Percentiles rank a stretch among this genome's conserved stretches.
phyloP scores from a whole-genome alignment of 53 echinoderm and acorn worm genomes.

The Echinometra lucunter region DNA sequence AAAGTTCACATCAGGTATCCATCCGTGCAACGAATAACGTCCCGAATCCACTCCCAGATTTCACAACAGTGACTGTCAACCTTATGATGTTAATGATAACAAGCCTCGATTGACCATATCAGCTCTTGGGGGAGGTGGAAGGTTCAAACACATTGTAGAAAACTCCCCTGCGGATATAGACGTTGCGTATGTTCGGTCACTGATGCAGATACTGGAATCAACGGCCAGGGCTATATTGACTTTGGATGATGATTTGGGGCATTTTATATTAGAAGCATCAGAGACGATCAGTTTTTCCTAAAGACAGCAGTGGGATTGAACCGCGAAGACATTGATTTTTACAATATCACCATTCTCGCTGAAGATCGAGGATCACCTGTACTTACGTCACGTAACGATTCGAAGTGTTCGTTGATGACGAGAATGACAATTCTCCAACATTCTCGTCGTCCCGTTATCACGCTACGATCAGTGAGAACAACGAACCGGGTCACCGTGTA shows the following conservation, averaged over 20 bases:
- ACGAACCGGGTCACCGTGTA: conserved; percentile 72
- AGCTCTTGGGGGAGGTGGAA: conserved; percentile 68
- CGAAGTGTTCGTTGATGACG: conserved; percentile 80
- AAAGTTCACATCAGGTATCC: conserved; percentile 77
- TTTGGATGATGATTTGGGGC: conserved; percentile 76
- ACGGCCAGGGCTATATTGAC: conserved; percentile 76
- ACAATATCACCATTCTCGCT: conserved; percentile 91
- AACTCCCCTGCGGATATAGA: conserved; percentile 66
- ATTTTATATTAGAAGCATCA: conserved; percentile 75
- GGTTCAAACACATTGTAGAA: conserved; percentile 76
- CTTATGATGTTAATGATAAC: conserved; percentile 95
- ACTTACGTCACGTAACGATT: conserved; percentile 70
- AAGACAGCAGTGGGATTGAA: conserved; percentile 77
- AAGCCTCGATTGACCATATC: conserved; percentile 75
- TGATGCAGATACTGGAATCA: conserved; percentile 84
- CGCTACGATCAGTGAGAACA: conserved; percentile 85
- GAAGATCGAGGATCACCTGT: conserved; percentile 81
- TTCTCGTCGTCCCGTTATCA: conserved; percentile 79
- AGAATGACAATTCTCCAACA: conserved; percentile 89
- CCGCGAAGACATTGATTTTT: conserved; percentile 86
- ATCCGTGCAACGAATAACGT: conserved; percentile 89
- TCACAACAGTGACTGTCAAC: conserved; percentile 87
- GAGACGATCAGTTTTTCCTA: conserved; percentile 78
- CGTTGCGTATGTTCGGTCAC: conserved; percentile 86
- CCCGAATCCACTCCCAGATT: conserved; percentile 88